Evolutionary conservation across 2,888 invertebrate genomes (phyloP), one percentile per base, ranked within the genome.

Genomic region (Tryphoninae sp.): DNA sequence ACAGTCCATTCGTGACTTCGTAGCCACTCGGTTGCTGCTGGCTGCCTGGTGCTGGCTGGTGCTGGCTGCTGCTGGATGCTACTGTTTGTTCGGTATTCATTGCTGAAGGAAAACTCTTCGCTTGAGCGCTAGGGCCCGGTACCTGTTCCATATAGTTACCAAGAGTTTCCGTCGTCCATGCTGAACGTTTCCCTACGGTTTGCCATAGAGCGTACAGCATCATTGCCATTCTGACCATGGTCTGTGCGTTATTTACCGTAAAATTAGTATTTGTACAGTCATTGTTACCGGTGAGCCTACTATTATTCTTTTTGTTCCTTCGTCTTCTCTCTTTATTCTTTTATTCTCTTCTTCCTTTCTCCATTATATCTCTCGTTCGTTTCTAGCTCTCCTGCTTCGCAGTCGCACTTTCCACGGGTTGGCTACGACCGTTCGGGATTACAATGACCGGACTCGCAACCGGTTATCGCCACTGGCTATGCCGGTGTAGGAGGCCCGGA

Each of bases 361-460:
- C 22, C 22, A 59, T 65, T 67, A 51, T 51, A 62, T 59, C 71
- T 65, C 59, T 2, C 55, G 59, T 64, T 9, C 3, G 16, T 65
- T 64, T n/a, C 33, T 33, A 62, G 16, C 13, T 9, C 45, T 19
- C 55, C 33, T 40, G 13, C 64, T 61, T 61, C 67, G 42, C 45
- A 3, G 26, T 61, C 45, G 61, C 58, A 65, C 73, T 77, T 76
- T 68, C 58, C 19, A 16, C 58, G 23, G 23, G 68, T 59, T 33
- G 33, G 33, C 33, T 26, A 42, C 49, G 26, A 22, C 72, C 76
- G 26, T 71, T 55, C 49, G 64, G 33, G 61, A 76, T 83, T 87
- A 86, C 85, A 86, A 84, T 84, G 82, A 76, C 80, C 78, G 83
- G 58, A 74, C 62, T 73, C 42, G 72, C 80, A 83, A 87, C 83